Evolutionary conservation across 1,140 invertebrate genomes (phyloP).

Genomic region (Orius insidiosus): DNA sequence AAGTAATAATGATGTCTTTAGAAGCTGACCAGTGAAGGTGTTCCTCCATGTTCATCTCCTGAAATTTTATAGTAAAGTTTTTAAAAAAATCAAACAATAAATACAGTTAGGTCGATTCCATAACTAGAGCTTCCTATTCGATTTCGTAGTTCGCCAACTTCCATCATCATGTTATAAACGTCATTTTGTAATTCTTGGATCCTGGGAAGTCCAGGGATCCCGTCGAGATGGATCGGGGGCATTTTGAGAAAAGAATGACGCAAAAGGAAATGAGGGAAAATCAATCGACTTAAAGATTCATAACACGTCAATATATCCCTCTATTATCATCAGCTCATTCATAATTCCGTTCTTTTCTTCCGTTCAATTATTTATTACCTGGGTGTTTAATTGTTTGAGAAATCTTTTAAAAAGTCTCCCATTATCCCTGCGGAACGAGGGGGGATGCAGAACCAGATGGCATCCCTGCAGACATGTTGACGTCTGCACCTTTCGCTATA

Average conservation of each 20-base stretch:
- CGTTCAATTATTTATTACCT: not conserved
- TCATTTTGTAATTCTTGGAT: no score
- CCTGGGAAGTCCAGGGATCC: no score
- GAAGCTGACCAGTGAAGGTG: constrained; percentile 84
- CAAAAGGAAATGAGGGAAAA: not conserved
- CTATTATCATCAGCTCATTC: no score
- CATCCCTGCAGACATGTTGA: constrained; percentile 46
- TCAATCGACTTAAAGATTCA: no score
- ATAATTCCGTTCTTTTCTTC: not conserved
- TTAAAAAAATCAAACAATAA: not conserved
- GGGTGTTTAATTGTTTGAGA: not conserved
- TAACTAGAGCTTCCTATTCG: no score
- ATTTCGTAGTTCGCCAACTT: no score
- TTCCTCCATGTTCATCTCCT: constrained; percentile 85
- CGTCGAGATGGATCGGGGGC: no score
- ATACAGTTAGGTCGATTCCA: no score
- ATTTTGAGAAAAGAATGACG: not conserved
- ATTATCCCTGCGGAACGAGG: constrained; percentile 35
- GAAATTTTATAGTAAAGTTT: not conserved
- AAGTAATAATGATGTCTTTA: constrained; percentile 59
- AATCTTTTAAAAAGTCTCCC: constrained; percentile 42
- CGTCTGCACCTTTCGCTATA: constrained; percentile 63
- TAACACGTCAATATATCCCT: no score
- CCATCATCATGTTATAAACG: no score
- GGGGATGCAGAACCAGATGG: constrained; percentile 22